These are phyloP conservation scores for Octomys mimax DNA, from an alignment of 2,797 vertebrate species.

Conservation along the genomic window DNA sequence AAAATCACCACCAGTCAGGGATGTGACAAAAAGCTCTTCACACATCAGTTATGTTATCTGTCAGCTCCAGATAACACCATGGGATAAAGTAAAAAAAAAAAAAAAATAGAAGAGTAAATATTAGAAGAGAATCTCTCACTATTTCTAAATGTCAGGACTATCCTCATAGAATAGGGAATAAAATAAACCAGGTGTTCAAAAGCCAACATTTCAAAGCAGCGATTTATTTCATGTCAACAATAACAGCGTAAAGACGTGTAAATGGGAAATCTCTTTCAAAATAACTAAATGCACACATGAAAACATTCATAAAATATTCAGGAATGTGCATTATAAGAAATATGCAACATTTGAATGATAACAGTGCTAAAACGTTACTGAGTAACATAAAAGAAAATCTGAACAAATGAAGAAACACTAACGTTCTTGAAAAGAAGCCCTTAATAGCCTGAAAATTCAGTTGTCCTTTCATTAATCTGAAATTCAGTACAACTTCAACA, in stretches of 20 bases:
- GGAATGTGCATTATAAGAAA: slow-evolving; percentile 33
- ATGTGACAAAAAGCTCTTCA: background rate
- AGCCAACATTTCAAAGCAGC: background rate
- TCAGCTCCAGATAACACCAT: background rate
- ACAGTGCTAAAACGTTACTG: slow-evolving; percentile 18
- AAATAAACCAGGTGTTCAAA: slow-evolving; percentile 13
- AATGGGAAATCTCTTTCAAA: slow-evolving; percentile 31
- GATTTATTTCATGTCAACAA: background rate
- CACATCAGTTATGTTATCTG: background rate
- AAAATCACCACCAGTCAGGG: background rate
- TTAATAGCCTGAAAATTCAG: background rate
- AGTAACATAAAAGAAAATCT: slow-evolving; percentile 37
- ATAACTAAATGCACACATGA: slow-evolving; percentile 2
- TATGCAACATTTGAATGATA: background rate
- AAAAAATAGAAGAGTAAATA: background rate
- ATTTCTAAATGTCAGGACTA: slow-evolving; percentile 4
- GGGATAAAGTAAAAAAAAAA: background rate
- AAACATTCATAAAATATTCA: background rate
- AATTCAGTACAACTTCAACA: slow-evolving; percentile 2
- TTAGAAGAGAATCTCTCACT: slow-evolving; percentile 32
- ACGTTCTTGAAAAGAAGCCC: background rate
- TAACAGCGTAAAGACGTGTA: slow-evolving; percentile 36
- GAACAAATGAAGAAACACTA: background rate
- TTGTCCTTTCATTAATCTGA: background rate
- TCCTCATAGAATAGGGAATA: background rate